A percentile compares a stretch with the other conserved stretches of the same genome.
Conservation (phyloP, 2,113 vertebrate species). For the Colinus virginianus region DNA sequence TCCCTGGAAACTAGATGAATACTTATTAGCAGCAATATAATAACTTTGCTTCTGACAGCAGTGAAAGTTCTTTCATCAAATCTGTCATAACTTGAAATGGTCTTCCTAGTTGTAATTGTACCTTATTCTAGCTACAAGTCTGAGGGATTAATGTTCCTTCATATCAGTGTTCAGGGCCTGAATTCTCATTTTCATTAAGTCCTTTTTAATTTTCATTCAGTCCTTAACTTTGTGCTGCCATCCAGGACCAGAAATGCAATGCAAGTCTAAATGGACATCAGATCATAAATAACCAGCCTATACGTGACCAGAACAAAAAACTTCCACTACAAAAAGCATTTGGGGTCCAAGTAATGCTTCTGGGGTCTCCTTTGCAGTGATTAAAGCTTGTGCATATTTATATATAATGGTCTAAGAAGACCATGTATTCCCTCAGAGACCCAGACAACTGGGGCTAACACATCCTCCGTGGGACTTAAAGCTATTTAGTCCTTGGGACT, state of each 20-base stretch:
- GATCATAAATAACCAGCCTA: background rate
- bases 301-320: background rate
- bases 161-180: background rate
- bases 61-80: background rate
- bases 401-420: background rate
- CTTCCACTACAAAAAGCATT: background rate
- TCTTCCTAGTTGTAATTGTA: background rate
- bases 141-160: background rate
- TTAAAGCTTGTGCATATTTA: background rate
- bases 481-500: background rate
- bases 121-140: background rate
- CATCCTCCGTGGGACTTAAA: background rate
- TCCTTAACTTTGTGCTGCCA: background rate
- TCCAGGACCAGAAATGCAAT: background rate
- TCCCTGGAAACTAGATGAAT: background rate
- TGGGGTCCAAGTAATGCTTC: accelerated
- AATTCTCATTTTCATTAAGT: background rate
- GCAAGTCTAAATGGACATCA: background rate
- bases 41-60: background rate
- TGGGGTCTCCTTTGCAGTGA: background rate
- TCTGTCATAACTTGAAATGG: background rate
- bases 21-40: background rate
- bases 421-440: accelerated
- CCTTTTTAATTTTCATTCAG: background rate
- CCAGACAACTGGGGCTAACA: background rate